Evolutionary conservation across 1,140 invertebrate species (phyloP).

Genomic region (Pseudomyrmex flavicornis): DNA sequence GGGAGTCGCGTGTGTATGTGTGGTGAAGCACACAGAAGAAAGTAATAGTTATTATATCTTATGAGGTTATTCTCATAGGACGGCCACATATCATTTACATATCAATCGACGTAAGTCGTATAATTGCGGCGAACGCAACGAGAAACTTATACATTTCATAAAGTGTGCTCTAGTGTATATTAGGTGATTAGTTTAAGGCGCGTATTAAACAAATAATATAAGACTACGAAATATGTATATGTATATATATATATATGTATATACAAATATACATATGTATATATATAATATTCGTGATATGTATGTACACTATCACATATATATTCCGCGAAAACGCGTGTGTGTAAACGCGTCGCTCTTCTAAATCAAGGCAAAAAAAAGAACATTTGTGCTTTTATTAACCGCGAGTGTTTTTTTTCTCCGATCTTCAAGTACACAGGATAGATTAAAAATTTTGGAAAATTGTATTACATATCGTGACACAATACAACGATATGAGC

Average conservation of each 20-base stretch:
- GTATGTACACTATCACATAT: not conserved
- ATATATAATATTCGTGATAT: too few relatives aligned
- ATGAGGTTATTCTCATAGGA: conserved; percentile 40
- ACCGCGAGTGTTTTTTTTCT: not conserved
- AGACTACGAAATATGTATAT: conserved; percentile 55
- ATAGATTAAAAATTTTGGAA: not conserved
- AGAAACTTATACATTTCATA: conserved; percentile 82
- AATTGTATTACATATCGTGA: not conserved
- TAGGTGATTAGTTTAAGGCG: conserved; percentile 65
- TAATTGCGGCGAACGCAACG: conserved; percentile 64
- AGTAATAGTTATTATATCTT: conserved; percentile 46
- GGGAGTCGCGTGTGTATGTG: not conserved
- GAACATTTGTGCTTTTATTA: not conserved
- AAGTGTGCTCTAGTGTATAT: conserved; percentile 78
- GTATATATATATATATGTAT: conserved; percentile 21
- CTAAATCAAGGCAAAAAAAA: not conserved
- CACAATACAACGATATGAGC: not conserved
- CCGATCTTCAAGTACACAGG: not conserved
- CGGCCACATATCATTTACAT: conserved; percentile 77
- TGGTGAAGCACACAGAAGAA: not conserved
- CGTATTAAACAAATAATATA: conserved; percentile 29
- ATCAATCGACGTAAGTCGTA: conserved; percentile 73
- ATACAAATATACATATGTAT: too few relatives aligned
- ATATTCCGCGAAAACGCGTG: not conserved
- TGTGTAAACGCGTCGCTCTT: conserved; percentile 1